These are phyloP conservation scores for Napeogenes inachia DNA, from an alignment of 2,888 invertebrate genomes.

Conservation along the genomic window DNA sequence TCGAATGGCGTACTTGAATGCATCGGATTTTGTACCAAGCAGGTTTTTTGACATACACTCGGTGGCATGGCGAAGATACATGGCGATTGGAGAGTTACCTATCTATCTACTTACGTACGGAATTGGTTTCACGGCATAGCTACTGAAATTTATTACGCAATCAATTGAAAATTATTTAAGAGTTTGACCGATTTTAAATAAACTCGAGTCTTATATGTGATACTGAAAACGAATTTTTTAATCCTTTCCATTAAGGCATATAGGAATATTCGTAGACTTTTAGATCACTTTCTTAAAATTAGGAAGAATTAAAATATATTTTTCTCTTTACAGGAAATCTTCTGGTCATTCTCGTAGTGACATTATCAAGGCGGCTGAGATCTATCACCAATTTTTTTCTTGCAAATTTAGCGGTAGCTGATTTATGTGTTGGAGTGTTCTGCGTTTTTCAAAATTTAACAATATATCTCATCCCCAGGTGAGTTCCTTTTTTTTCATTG, in stretches of 20 bases:
- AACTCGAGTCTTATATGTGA: no score
- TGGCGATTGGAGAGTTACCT: not conserved
- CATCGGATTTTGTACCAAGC: not conserved
- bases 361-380: conserved; percentile 86
- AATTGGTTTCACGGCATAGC: conserved; percentile 13
- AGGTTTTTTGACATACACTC: conserved; percentile 5
- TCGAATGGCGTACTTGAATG: no score
- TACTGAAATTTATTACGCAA: conserved; percentile 5
- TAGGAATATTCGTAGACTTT: no score
- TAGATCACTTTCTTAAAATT: no score
- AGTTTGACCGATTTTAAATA: no score
- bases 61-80: conserved; percentile 2
- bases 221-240: no score
- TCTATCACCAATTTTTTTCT: conserved; percentile 95
- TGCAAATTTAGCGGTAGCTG: conserved; percentile 93
- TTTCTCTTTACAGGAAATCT: conserved; percentile 84
- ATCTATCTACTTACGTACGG: conserved; percentile 10
- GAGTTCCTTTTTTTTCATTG: conserved; percentile 39
- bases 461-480: conserved; percentile 87
- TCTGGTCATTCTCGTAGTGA: conserved; percentile 91
- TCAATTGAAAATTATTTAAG: conserved; percentile 5
- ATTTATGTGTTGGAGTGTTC: conserved; percentile 94
- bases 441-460: conserved; percentile 94
- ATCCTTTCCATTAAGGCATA: no score
- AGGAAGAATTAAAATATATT: conserved; percentile 1